Evolutionary conservation across 2,888 invertebrate species (phyloP).

Genomic region (Acronicta psi): DNA sequence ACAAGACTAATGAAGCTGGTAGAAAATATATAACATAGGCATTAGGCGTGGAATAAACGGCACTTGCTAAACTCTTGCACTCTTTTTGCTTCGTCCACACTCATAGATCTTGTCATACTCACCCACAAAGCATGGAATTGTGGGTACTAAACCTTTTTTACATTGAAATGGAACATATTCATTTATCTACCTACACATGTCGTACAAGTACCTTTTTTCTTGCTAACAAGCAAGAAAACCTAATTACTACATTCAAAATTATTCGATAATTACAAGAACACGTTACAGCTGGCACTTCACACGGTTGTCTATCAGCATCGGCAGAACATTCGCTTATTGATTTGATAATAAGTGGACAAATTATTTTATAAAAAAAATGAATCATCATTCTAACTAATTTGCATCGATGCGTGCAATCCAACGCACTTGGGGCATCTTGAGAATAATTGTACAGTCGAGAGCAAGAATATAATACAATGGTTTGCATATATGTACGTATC

Average conservation of each 20-base stretch:
- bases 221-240: slow-evolving; percentile 10
- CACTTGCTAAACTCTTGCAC: too few relatives aligned
- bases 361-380: slow-evolving; percentile 63
- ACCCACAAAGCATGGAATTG: too few relatives aligned
- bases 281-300: slow-evolving; percentile 48
- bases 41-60: too few relatives aligned
- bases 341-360: slow-evolving; percentile 62
- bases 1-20: too few relatives aligned
- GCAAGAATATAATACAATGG: slow-evolving; percentile 42
- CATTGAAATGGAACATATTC: too few relatives aligned
- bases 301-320: slow-evolving; percentile 47
- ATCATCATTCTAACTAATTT: slow-evolving; percentile 78
- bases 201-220: not conserved
- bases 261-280: slow-evolving; percentile 44
- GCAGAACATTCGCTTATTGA: slow-evolving; percentile 33
- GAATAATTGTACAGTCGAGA: slow-evolving; percentile 50
- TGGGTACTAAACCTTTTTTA: too few relatives aligned
- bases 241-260: slow-evolving; percentile 16
- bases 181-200: too few relatives aligned
- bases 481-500: not conserved
- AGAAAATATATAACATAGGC: too few relatives aligned
- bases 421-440: slow-evolving; percentile 49
- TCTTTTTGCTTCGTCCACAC: too few relatives aligned
- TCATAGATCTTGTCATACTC: too few relatives aligned
- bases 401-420: slow-evolving; percentile 63